A percentile compares a stretch with the other conserved stretches of the same genome.
These are phyloP conservation scores for Mormyrops boulengeri DNA, from an alignment of 2,797 vertebrate species.

Conservation along the genomic window DNA sequence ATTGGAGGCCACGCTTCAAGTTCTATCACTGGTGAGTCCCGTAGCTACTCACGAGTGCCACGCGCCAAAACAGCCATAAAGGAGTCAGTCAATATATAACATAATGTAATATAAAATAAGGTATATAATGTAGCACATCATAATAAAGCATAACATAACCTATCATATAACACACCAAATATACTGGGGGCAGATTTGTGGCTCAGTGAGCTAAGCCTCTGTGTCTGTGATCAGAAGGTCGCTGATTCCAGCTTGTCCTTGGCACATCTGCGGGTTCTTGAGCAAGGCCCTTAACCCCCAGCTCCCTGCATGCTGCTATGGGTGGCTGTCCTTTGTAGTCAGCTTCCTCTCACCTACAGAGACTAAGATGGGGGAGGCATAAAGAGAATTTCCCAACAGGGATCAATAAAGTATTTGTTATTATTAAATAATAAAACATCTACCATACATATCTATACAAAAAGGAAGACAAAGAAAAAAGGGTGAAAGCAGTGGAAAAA, in stretches of 20 bases:
- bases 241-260: background rate
- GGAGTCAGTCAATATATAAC: background rate
- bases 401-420: background rate
- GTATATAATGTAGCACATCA: background rate
- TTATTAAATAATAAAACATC: background rate
- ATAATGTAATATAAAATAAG: background rate
- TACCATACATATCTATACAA: background rate
- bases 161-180: background rate
- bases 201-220: background rate
- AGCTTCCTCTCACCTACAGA: background rate
- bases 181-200: background rate
- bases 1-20: slow-evolving; percentile 95
- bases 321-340: background rate
- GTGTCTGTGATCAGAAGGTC: background rate
- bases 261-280: background rate
- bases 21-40: slow-evolving; percentile 92
- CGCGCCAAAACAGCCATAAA: background rate
- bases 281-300: background rate
- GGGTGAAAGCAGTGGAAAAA: background rate
- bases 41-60: background rate
- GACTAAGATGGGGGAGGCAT: background rate
- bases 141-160: background rate
- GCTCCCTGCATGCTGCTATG: background rate
- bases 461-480: background rate
- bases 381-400: background rate